Evolutionary conservation across 2,113 vertebrate species (phyloP), one percentile per base, ranked within the genome.

Genomic region (Eulemur rufifrons): DNA sequence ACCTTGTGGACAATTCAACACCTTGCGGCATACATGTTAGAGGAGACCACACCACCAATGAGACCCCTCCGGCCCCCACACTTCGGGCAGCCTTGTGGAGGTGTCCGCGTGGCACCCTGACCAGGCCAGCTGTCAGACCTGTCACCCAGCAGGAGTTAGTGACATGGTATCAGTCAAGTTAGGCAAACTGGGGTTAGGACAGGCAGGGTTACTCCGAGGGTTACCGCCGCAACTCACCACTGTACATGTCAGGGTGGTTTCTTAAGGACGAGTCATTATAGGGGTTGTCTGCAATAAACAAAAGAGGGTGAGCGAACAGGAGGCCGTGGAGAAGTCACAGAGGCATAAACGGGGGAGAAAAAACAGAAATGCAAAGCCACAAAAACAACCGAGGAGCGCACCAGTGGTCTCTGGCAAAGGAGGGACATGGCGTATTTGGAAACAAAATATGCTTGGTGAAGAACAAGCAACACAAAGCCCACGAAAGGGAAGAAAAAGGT

Each of bases 281-380:
- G 98, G 98, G 99, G 96, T 99, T 98, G 98, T 98, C 99, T 99
- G 99, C 96, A 99, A 99, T 96, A 99, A 99, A 99, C 98, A 98
- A 98, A 99, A 98, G 97, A 98, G 96, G 27, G 78, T 99, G 98
- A 99, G 97, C 98, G n/a, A 86, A 94, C 86, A 81, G 89, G 96
- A 98, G 34, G 98, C 96, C 91, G 73, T 45, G 4, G 84, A 98
- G 96, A 34, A 96, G 96, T 91, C 54, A 69, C 0, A 27, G 96
- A 94, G 77, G 77, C 14, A 71, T 74, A 50, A 87, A 89, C 0
- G 1, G 73, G 94, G 82, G 45, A 86, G 61, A 77, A 87, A 86
- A 77, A 89, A 96, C 90, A 14, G 78, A 96, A 95, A 95, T 0
- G 95, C 92, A n/a, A 95, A 98, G 95, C 96, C 89, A 69, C 50